Evolutionary conservation across 2,888 invertebrate species (phyloP), one percentile per base, ranked within the genome.

Genomic region (Perizoma flavofasciatum): DNA sequence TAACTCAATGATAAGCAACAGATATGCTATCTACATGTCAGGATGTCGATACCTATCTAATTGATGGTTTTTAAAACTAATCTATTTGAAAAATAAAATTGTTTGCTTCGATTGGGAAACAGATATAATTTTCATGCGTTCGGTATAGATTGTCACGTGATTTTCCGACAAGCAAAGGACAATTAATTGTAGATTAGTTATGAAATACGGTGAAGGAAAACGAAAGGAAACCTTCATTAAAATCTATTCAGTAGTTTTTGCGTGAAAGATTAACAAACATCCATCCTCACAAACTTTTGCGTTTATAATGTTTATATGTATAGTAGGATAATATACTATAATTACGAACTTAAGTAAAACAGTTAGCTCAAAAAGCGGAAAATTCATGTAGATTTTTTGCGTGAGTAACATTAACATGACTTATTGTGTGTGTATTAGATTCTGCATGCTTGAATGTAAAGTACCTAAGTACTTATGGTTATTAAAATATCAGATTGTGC

Each of bases 11-110:
- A 51, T 56, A 56, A 44, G 43, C 7, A 37, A 6, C 39, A 9
- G 44, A 44, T 51, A 45, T 4, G 44, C 0, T 57, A 58, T 53
- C 58, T 9, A 53, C 46, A 8, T 59, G 58, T 59, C 58, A 59
- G 37, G 10, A 43, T 43, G 11, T 10, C 4, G 53, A 45, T 57
- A 47, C n/a, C 7, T 40, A 59, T 53, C 58, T 49, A 59, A 48
- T 55, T 59, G 51, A 59, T 59, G 52, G 53, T 43, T 48, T 51
- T 44, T 48, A 34, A n/a, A 33, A n/a, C 8, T 57, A 43, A 58
- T 53, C 52, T 45, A 44, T 43, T 59, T 59, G 33, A 41, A 49
- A 53, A 52, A 58, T 40, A 41, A 6, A 22, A 43, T 47, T 46
- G 6, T 56, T 47, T 35, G 46, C 48, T 10, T 5, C 37, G 49